Evolutionary conservation across 2,888 invertebrate species (phyloP), one percentile per base, ranked within the genome.

Genomic region (Chrysina gloriosa): DNA sequence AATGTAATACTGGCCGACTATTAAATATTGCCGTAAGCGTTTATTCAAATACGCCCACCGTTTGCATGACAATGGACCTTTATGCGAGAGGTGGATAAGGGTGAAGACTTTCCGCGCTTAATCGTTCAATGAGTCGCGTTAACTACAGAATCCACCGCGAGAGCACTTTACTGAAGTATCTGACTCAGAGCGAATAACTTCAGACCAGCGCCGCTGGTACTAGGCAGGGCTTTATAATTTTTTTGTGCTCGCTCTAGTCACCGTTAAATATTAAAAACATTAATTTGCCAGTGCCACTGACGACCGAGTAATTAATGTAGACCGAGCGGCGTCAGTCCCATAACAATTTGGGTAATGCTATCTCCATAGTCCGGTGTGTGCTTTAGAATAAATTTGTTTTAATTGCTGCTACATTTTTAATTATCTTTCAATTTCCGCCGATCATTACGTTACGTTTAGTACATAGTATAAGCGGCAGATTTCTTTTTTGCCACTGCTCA

Each of bases 11-110:
- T 65, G 61, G 69, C 69, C 67, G 70, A 68, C 74, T 74, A 74
- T 74, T 75, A 76, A 76, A 75, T 72, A 73, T 75, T 71, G 75
- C 76, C 68, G 71, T 72, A 71, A 75, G 76, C 74, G 71, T 70
- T 76, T 76, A 75, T 75, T 76, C 75, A 76, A 76, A 76, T 74
- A 74, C 70, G 68, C 67, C 63, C 63, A 66, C 68, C 70, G 72
- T 73, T 74, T 74, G 73, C 73, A 73, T 74, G 73, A 74, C 74
- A 74, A 74, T 73, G 68, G 47, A 42, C 42, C 74, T 71, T 69
- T 73, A 72, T 74, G 73, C 70, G 45, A 61, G 69, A 69, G 69
- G 69, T 67, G 69, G 70, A 71, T 72, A 73, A 73, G 74, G 74
- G 73, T 70, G 72, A 74, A 69, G 70, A 72, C 72, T 31, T 69